phyloP scores from a whole-genome alignment of 2,113 vertebrate genomes.

The Mesoclemmys tuberculata region DNA sequence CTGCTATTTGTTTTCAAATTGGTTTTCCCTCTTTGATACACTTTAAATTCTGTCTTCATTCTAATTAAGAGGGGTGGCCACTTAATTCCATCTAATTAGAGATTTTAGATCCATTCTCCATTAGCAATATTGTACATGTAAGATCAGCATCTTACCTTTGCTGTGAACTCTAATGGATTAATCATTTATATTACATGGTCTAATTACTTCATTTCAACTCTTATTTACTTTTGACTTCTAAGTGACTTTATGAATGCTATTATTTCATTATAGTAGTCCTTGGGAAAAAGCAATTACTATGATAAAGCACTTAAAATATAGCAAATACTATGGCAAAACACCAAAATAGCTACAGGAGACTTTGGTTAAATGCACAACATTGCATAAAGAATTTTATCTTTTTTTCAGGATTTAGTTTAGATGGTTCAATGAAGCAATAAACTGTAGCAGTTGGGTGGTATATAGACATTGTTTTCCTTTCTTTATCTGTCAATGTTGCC shows the following conservation, averaged over 20 bases:
- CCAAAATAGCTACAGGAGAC: background rate
- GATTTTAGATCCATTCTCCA: slow-evolving; percentile 22
- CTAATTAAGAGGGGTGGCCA: slow-evolving; percentile 32
- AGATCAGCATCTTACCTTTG: slow-evolving; percentile 23
- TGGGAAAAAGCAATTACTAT: slow-evolving; percentile 7
- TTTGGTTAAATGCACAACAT: background rate
- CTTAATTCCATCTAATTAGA: slow-evolving; percentile 59
- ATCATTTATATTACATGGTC: slow-evolving; percentile 24
- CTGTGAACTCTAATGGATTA: slow-evolving; percentile 37
- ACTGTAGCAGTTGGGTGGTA: background rate
- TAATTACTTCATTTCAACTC: slow-evolving; percentile 49
- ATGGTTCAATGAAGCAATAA: background rate
- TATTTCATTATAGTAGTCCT: slow-evolving; percentile 35
- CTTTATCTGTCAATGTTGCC: background rate
- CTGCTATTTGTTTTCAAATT: background rate
- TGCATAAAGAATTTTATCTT: background rate
- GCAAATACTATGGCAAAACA: background rate
- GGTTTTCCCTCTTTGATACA: background rate
- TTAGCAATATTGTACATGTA: background rate
- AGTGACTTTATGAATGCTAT: slow-evolving; percentile 49
- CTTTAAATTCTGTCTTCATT: background rate
- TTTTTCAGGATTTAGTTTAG: background rate
- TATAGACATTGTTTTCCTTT: background rate
- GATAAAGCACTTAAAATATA: background rate
- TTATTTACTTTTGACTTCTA: slow-evolving; percentile 70